phyloP scores from a whole-genome alignment of 2,888 invertebrate species.

The Ctenicera cuprea region DNA sequence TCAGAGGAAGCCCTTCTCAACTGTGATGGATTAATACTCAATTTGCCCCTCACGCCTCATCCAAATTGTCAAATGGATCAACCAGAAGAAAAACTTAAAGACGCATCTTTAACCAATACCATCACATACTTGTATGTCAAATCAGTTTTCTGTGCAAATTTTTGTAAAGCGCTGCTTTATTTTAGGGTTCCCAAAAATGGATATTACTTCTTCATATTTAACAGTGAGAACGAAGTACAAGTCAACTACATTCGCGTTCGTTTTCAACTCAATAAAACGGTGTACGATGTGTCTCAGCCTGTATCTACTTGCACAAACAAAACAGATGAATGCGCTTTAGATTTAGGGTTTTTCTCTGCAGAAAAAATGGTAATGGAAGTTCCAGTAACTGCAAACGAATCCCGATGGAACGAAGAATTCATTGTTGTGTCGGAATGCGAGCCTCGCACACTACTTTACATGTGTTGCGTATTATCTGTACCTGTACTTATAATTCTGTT shows the following conservation, averaged over 20 bases:
- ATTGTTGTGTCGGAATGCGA: conserved; percentile 84
- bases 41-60: conserved; percentile 82
- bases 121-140: conserved; percentile 83
- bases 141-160: too few relatives aligned
- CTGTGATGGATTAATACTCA: conserved; percentile 83
- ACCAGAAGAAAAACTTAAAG: conserved; percentile 71
- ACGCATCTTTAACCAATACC: conserved; percentile 77
- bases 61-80: conserved; percentile 73
- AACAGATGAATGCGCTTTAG: conserved; percentile 78
- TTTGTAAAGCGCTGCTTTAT: too few relatives aligned
- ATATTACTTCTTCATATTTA: conserved; percentile 89
- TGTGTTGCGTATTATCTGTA: conserved; percentile 81
- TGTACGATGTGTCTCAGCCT: conserved; percentile 80
- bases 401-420: conserved; percentile 84
- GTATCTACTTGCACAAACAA: conserved; percentile 79
- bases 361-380: conserved; percentile 83
- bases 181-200: conserved; percentile 83
- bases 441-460: conserved; percentile 82
- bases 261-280: conserved; percentile 82
- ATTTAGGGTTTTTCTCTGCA: conserved; percentile 81
- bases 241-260: conserved; percentile 81
- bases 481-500: conserved; percentile 82
- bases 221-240: conserved; percentile 86
- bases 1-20: conserved; percentile 85
- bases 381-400: conserved; percentile 78